Evolutionary conservation across 2,113 vertebrate species (phyloP).

Genomic region (Petrocephalus microphthalmus): DNA sequence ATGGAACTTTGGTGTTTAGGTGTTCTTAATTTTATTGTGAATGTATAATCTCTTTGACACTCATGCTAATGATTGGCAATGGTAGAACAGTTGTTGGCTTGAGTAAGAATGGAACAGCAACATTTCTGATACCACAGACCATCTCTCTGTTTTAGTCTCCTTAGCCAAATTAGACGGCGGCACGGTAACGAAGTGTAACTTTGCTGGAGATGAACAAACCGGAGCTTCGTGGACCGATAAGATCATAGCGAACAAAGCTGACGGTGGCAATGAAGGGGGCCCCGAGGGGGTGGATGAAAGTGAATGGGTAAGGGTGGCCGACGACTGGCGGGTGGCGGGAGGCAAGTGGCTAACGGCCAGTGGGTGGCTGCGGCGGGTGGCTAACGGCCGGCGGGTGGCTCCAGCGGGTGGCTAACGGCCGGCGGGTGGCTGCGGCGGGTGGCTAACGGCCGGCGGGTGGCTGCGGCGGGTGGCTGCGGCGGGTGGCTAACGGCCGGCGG

Average conservation of each 20-base stretch:
- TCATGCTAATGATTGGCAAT: neutral
- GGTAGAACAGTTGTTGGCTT: neutral
- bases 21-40: neutral
- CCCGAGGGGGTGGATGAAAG: constrained; percentile 73
- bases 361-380: constrained; percentile 5
- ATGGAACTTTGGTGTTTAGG: neutral
- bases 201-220: constrained; percentile 67
- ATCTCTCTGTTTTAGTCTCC: constrained; percentile 55
- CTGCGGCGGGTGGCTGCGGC: no score
- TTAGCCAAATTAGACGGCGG: constrained; percentile 71
- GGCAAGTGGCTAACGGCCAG: no score
- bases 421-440: no score
- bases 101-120: neutral
- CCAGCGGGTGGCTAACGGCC: constrained; percentile 11
- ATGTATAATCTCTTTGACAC: neutral
- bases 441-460: no score
- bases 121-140: neutral
- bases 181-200: constrained; percentile 79
- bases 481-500: constrained; percentile 6
- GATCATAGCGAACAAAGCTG: constrained; percentile 71
- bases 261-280: constrained; percentile 29
- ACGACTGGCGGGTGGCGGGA: neutral
- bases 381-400: neutral
- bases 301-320: constrained; percentile 69
- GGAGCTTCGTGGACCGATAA: constrained; percentile 82